Evolutionary conservation across 2,888 invertebrate species (phyloP), one percentile per base, ranked within the genome.

Genomic region (Sinopyrophorus schimmeli): DNA sequence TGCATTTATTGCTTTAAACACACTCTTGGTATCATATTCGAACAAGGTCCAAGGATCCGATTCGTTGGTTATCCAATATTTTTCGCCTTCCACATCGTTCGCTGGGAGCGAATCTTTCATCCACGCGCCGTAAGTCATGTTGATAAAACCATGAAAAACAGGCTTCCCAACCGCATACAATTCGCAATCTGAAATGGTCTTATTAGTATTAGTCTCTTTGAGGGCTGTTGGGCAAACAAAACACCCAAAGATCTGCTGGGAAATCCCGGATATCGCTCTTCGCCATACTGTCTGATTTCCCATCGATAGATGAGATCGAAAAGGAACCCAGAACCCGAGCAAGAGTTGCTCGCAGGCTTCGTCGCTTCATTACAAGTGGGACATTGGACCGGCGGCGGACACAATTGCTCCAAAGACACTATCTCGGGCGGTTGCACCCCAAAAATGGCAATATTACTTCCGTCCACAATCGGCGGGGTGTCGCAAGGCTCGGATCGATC

Each of bases 131-230:
- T 85, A 89, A 10, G 79, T 74, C 62, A 86, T 83, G 49, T 89
- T 86, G 53, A 88, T 87, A 55, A 80, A 84, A 18, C 89, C 83
- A 68, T 92, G 87, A 69, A 89, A 93, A 0, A 96, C 90, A 0
- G 96, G 94, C 65, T 94, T 96, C 0, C 96, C 96, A 32, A 97
- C 90, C 0, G 90, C 91, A 66, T 92, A 92, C 7, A 96, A 77
- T 52, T 88, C 83, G 66, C 94, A 94, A 71, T 89, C 95, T 73
- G 48, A 3, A 39, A 14, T 14, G n/a, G n/a, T n/a, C n/a, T n/a
- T n/a, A n/a, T n/a, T n/a, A n/a, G n/a, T n/a, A n/a, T n/a, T n/a
- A n/a, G n/a, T n/a, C n/a, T n/a, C n/a, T n/a, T n/a, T n/a, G n/a
- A n/a, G n/a, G n/a, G n/a, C n/a, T n/a, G n/a, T n/a, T n/a, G n/a